These are phyloP conservation scores for Prunella fulvescens DNA, from an alignment of 2,113 vertebrate species.

Conservation along the genomic window DNA sequence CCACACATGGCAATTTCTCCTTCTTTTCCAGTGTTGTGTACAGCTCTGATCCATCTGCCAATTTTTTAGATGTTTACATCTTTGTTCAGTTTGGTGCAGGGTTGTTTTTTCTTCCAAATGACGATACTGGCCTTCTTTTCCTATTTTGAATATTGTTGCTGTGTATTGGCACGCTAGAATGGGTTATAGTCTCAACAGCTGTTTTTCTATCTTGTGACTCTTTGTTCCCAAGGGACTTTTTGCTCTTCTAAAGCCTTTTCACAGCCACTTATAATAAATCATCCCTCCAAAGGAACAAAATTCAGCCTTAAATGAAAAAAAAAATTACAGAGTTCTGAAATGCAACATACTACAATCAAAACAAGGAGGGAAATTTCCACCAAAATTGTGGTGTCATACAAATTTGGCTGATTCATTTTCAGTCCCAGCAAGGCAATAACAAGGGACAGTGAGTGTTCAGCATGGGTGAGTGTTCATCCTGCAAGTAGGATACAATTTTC, in stretches of 20 bases:
- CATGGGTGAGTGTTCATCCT: not conserved
- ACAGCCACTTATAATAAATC: slow-evolving; percentile 13
- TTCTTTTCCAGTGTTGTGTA: not conserved
- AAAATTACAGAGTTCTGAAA: not conserved
- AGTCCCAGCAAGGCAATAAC: not conserved
- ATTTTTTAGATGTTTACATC: not conserved
- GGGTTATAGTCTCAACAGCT: not conserved
- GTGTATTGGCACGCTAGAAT: not conserved
- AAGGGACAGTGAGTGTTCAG: not conserved
- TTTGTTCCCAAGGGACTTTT: slow-evolving; percentile 14
- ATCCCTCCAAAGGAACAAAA: not conserved
- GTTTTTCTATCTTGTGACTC: not conserved
- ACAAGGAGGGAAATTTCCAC: not conserved
- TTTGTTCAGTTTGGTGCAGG: not conserved
- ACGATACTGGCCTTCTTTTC: not conserved
- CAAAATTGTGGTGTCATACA: not conserved
- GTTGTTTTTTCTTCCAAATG: not conserved
- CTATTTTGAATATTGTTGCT: not conserved
- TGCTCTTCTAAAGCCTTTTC: not conserved
- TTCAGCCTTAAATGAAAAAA: not conserved
- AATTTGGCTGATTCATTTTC: not conserved
- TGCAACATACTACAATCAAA: not conserved
- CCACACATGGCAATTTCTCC: not conserved
- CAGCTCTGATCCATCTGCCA: not conserved
- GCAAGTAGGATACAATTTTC: not conserved